Percentiles rank a stretch among this genome's conserved stretches.
These are phyloP conservation scores for Ornithorhynchus anatinus DNA, from an alignment of 2,113 vertebrate genomes.

Conservation along the genomic window DNA sequence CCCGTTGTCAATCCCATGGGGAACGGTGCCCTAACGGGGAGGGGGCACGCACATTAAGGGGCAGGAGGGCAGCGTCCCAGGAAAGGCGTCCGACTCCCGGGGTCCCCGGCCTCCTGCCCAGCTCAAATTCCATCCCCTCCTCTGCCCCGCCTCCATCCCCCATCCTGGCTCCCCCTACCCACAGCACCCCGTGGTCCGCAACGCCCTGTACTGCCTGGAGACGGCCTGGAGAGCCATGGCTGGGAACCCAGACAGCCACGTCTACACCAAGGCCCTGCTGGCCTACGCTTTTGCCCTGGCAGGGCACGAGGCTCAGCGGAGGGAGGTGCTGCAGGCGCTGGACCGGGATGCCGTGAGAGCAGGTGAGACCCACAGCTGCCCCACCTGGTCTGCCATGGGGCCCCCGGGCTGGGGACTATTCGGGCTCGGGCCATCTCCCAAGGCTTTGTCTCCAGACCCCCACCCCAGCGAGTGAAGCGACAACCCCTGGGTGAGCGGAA, in stretches of 20 bases:
- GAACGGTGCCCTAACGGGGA: background rate
- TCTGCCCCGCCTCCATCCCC: no score
- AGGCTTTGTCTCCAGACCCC: background rate
- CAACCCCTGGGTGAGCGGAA: background rate
- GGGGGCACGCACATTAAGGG: accelerated
- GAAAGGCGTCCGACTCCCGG: background rate
- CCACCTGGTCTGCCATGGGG: background rate
- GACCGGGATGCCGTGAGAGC: constrained; percentile 31
- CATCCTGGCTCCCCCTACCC: background rate
- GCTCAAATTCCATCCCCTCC: no score
- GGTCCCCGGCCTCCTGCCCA: background rate
- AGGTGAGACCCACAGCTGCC: constrained; percentile 24
- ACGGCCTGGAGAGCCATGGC: constrained; percentile 19
- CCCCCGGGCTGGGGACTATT: no score
- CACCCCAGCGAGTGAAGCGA: background rate
- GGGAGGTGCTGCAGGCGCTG: constrained; percentile 48
- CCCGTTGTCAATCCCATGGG: background rate
- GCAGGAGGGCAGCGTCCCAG: background rate
- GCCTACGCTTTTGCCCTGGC: constrained; percentile 63
- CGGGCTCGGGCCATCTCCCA: background rate
- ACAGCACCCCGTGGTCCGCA: constrained; percentile 69
- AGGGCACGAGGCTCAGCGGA: constrained; percentile 48
- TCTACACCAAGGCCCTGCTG: constrained; percentile 65
- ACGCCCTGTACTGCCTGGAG: constrained; percentile 74
- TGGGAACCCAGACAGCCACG: background rate